These are phyloP conservation scores for Terrapene triunguis DNA, from an alignment of 2,113 vertebrate species.

Conservation along the genomic window DNA sequence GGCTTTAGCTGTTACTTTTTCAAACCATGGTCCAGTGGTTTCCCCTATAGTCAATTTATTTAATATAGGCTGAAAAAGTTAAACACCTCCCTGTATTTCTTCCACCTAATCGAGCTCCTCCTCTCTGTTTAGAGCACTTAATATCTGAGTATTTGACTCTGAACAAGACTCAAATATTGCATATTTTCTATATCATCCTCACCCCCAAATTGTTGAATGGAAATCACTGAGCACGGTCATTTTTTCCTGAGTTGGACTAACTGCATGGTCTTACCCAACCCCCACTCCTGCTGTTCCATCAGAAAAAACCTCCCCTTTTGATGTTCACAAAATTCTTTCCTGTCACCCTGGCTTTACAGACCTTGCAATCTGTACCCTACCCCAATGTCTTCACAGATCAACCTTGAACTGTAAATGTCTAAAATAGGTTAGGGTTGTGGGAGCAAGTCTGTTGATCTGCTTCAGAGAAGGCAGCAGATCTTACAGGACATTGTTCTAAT, in stretches of 20 bases:
- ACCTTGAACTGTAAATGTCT: background rate
- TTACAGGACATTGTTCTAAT: background rate
- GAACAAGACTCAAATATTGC: background rate
- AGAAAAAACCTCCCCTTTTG: background rate
- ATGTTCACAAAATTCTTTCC: background rate
- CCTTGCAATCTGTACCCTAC: rapidly evolving
- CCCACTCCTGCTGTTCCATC: background rate
- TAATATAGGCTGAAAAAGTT: rapidly evolving
- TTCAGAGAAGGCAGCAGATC: background rate
- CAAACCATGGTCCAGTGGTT: background rate
- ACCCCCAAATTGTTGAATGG: no score
- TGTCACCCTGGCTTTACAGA: background rate
- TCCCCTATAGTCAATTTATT: background rate
- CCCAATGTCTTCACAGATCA: background rate
- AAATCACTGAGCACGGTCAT: background rate
- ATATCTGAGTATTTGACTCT: background rate
- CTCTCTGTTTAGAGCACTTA: background rate
- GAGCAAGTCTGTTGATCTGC: background rate
- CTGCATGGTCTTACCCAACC: no score
- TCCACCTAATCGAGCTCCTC: rapidly evolving
- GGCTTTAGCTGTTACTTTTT: background rate
- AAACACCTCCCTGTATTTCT: background rate
- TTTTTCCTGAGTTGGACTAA: background rate
- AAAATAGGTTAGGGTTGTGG: background rate
- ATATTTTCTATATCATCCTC: rapidly evolving